Evolutionary conservation across 2,888 invertebrate genomes (phyloP).

Genomic region (Ernsta delagoae): DNA sequence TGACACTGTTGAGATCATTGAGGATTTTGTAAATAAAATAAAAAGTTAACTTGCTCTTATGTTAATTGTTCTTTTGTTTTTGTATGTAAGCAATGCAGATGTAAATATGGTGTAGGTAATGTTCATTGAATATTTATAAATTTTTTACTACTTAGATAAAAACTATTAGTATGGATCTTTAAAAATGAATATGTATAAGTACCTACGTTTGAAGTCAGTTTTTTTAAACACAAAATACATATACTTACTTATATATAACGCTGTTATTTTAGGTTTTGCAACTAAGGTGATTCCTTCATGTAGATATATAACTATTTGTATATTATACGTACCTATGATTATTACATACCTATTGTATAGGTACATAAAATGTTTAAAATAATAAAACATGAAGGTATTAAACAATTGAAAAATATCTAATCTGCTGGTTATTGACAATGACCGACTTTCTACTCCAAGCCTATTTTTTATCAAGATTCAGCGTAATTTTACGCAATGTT

Average conservation of each 20-base stretch:
- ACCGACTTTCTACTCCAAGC: constrained; percentile 63
- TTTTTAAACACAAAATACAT: too few species aligned
- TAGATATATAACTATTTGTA: too few species aligned
- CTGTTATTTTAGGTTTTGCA: too few species aligned
- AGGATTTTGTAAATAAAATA: neutral
- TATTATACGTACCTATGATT: too few species aligned
- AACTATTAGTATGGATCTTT: neutral
- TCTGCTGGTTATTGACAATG: constrained; percentile 54
- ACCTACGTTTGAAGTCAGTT: too few species aligned
- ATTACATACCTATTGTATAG: too few species aligned
- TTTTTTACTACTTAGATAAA: neutral
- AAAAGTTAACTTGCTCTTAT: too few species aligned
- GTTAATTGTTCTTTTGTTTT: neutral
- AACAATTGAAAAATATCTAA: constrained; percentile 33
- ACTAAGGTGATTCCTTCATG: too few species aligned
- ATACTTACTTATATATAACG: too few species aligned
- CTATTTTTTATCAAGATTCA: constrained; percentile 51
- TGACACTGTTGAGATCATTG: too few species aligned
- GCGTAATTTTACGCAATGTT: constrained; percentile 39
- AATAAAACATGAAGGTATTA: neutral
- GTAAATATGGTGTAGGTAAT: neutral
- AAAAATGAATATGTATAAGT: neutral
- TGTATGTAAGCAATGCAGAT: neutral
- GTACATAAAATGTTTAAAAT: neutral
- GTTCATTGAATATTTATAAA: neutral